phyloP scores from a whole-genome alignment of 2,888 invertebrate species.

The Thymelicus lineola region DNA sequence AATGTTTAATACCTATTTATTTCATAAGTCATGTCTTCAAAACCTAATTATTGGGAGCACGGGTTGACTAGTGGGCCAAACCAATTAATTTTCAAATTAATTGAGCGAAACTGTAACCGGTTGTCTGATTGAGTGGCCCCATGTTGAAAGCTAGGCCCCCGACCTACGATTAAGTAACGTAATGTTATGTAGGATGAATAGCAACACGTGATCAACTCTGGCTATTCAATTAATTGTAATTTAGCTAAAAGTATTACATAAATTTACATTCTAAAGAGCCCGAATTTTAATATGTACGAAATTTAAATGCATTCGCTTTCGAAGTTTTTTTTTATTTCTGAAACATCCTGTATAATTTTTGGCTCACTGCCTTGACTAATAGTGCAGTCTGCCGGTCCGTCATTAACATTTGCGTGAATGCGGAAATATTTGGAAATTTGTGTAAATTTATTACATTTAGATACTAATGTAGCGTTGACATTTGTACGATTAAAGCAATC shows the following conservation, averaged over 20 bases:
- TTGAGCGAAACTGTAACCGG: slow-evolving; percentile 74
- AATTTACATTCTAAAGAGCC: neutral
- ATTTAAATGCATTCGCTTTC: slow-evolving; percentile 7
- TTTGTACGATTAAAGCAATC: slow-evolving; percentile 6
- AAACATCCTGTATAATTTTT: slow-evolving; percentile 5
- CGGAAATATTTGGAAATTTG: slow-evolving; percentile 5
- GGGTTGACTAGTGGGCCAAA: slow-evolving; percentile 64
- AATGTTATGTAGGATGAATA: slow-evolving; percentile 68
- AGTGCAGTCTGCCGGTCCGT: neutral
- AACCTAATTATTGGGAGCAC: slow-evolving; percentile 62
- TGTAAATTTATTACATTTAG: neutral
- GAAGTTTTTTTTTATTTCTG: slow-evolving; percentile 2
- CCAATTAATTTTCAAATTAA: slow-evolving; percentile 78
- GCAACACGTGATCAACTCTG: slow-evolving; percentile 25
- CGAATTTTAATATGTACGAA: neutral
- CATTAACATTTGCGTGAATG: slow-evolving; percentile 23
- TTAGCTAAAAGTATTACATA: slow-evolving; percentile 3
- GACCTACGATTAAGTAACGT: slow-evolving; percentile 76
- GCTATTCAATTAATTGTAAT: slow-evolving; percentile 3
- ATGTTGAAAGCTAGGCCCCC: slow-evolving; percentile 73
- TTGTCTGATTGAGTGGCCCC: slow-evolving; percentile 64
- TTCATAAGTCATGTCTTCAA: slow-evolving; percentile 67
- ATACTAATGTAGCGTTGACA: slow-evolving; percentile 1
- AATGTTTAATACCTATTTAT: slow-evolving; percentile 49
- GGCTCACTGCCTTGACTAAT: neutral